Percentiles rank a stretch among this genome's conserved stretches.
phyloP scores from a whole-genome alignment of 1,140 invertebrate genomes.

The Microplitis mediator region DNA sequence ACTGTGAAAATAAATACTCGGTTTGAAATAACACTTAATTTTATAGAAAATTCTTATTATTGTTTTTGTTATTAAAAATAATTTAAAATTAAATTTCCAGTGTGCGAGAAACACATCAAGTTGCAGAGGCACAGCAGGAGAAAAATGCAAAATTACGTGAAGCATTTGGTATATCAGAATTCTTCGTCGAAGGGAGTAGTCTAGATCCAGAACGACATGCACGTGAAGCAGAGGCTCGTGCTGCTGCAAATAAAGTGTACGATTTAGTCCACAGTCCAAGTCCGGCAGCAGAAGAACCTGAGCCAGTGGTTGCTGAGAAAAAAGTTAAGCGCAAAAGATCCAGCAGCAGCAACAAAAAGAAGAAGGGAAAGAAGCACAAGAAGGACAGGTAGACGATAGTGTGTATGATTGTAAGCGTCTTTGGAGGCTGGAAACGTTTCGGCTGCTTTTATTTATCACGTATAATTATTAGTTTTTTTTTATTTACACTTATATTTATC shows the following conservation, averaged over 20 bases:
- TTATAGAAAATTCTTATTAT: not conserved
- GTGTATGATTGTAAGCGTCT: conserved; percentile 40
- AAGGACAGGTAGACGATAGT: conserved; percentile 52
- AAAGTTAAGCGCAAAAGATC: conserved; percentile 52
- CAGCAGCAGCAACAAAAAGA: conserved; percentile 51
- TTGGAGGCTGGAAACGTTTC: conserved; percentile 49
- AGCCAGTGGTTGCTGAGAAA: conserved; percentile 43
- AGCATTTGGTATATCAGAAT: conserved; percentile 93
- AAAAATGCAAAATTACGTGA: conserved; percentile 92
- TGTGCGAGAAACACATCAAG: conserved; percentile 92
- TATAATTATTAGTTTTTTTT: not conserved
- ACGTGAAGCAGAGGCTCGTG: conserved; percentile 73
- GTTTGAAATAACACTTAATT: conserved; percentile 36
- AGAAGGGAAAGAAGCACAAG: conserved; percentile 57
- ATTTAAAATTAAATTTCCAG: conserved; percentile 62
- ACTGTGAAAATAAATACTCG: conserved; percentile 56
- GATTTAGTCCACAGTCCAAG: conserved; percentile 52
- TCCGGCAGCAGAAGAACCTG: conserved; percentile 37
- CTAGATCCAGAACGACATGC: conserved; percentile 84
- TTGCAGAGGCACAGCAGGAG: conserved; percentile 94
- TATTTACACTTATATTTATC: not conserved
- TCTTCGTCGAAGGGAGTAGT: conserved; percentile 92
- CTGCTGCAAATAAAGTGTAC: conserved; percentile 39
- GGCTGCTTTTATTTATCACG: conserved; percentile 1
- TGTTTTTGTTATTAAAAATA: not conserved